Conservation (phyloP, 2,113 vertebrate species). For the Chunga burmeisteri region DNA sequence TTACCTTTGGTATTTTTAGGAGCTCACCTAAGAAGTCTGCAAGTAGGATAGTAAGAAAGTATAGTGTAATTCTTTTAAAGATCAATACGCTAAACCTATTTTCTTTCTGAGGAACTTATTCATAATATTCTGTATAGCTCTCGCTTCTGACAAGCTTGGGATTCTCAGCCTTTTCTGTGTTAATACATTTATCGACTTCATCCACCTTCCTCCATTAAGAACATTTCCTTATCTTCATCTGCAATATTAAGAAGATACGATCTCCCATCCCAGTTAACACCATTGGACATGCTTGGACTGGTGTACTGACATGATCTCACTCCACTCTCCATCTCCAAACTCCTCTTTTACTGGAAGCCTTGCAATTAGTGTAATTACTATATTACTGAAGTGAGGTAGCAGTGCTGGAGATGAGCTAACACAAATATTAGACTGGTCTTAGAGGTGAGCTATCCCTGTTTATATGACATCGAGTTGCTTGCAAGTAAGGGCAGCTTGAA, state of each 20-base stretch:
- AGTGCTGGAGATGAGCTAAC: not conserved
- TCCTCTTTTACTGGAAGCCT: not conserved
- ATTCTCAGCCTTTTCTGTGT: not conserved
- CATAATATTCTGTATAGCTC: not conserved
- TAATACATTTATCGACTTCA: not conserved
- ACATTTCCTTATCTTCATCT: not conserved
- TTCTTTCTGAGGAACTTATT: not conserved
- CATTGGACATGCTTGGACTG: not conserved
- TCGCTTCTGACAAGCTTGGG: not conserved
- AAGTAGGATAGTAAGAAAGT: not conserved
- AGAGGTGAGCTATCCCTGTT: not conserved
- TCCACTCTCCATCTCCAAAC: not conserved
- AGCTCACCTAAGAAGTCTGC: not conserved
- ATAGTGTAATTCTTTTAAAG: not conserved
- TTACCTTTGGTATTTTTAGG: not conserved
- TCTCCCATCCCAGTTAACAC: not conserved
- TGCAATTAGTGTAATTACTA: not conserved
- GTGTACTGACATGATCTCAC: not conserved
- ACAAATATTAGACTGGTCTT: not conserved
- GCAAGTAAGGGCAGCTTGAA: not conserved
- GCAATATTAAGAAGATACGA: not conserved
- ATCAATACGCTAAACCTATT: not conserved
- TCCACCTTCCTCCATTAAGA: not conserved
- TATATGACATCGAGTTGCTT: rapidly evolving
- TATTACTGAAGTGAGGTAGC: not conserved